These are phyloP conservation scores for Cichlasoma orientale DNA, from an alignment of 2,797 vertebrate genomes.

Conservation along the genomic window DNA sequence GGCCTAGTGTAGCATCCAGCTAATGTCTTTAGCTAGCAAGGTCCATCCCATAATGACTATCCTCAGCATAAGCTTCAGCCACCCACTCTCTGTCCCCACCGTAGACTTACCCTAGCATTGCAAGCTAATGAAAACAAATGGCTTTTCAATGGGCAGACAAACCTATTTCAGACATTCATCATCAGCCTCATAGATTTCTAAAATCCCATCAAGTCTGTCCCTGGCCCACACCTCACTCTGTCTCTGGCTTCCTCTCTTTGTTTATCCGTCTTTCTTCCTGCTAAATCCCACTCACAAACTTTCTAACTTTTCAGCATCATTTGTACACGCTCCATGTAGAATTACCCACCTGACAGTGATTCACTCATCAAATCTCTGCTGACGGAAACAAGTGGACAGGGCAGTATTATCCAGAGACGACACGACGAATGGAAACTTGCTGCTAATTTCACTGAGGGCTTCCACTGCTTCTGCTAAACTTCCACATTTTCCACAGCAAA, in stretches of 20 bases:
- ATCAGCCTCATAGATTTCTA: constrained; percentile 83
- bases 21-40: constrained; percentile 76
- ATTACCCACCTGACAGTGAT: constrained; percentile 74
- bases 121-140: constrained; percentile 86
- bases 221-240: constrained; percentile 70
- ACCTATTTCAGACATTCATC: constrained; percentile 87
- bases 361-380: constrained; percentile 63
- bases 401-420: constrained; percentile 60
- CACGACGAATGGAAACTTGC: constrained; percentile 78
- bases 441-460: constrained; percentile 63
- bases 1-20: constrained; percentile 33
- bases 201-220: constrained; percentile 83
- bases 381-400: constrained; percentile 71
- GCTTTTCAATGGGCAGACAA: constrained; percentile 84
- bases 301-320: constrained; percentile 70
- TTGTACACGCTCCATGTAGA: constrained; percentile 68
- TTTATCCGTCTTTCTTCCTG: constrained; percentile 49
- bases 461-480: constrained; percentile 46
- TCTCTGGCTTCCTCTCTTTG: constrained; percentile 56
- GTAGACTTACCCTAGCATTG: constrained; percentile 73
- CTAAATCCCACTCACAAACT: constrained; percentile 63
- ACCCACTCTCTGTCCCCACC: constrained; percentile 59
- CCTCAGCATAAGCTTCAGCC: constrained; percentile 53
- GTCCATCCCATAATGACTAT: constrained; percentile 64
- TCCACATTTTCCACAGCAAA: constrained; percentile 72